Percentiles rank a stretch among this genome's conserved stretches.
These are phyloP conservation scores for Polyommatus icarus DNA, from an alignment of 2,888 invertebrate species.

Conservation along the genomic window DNA sequence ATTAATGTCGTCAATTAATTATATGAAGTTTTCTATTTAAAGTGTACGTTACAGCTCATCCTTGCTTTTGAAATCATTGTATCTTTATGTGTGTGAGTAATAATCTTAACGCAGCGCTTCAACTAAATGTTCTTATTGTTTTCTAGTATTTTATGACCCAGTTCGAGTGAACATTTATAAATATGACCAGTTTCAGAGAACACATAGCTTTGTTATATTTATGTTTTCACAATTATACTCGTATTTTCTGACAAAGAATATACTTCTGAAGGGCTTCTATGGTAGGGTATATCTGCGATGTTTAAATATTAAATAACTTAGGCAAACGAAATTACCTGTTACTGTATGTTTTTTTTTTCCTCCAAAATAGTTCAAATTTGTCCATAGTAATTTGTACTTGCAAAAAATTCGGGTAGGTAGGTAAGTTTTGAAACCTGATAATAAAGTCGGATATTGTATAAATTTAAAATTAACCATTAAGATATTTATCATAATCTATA, in stretches of 20 bases:
- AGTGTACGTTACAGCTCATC: background rate
- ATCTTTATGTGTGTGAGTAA: conserved; percentile 68
- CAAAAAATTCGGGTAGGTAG: too few species aligned
- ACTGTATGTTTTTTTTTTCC: too few species aligned
- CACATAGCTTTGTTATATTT: background rate
- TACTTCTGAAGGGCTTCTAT: too few species aligned
- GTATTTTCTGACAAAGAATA: background rate
- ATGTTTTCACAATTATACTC: background rate
- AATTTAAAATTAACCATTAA: background rate
- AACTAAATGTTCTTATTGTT: conserved; percentile 49
- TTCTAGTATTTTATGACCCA: conserved; percentile 36
- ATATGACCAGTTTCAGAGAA: background rate
- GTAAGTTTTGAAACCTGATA: too few species aligned
- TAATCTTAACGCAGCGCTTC: conserved; percentile 52
- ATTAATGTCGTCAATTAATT: background rate
- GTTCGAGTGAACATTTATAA: background rate
- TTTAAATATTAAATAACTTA: too few species aligned
- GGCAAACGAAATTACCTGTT: too few species aligned
- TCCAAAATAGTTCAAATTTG: too few species aligned
- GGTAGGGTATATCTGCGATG: too few species aligned
- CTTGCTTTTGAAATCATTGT: conserved; percentile 37
- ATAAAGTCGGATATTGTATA: too few species aligned
- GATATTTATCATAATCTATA: conserved; percentile 6
- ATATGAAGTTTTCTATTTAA: background rate
- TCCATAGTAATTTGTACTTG: too few species aligned